phyloP scores from a whole-genome alignment of 2,888 invertebrate genomes.

The Stenodema calcarata region DNA sequence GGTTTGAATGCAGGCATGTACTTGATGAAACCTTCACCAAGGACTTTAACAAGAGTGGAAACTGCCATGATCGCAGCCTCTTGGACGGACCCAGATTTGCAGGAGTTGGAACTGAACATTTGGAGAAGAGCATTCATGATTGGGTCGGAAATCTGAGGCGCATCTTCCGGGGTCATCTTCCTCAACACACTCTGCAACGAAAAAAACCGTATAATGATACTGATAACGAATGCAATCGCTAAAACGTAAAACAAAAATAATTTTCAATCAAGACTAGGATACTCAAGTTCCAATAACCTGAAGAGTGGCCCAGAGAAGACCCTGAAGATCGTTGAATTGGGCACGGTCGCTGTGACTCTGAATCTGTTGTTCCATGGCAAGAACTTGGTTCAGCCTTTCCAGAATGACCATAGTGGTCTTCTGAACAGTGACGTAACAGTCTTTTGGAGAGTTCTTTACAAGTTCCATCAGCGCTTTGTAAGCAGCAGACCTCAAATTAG shows the following conservation, averaged over 20 bases:
- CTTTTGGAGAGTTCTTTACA: conserved; percentile 97
- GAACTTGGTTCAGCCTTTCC: conserved; percentile 89
- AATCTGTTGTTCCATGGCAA: conserved; percentile 92
- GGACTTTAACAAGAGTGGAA: conserved; percentile 90
- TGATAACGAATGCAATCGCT: too few relatives aligned
- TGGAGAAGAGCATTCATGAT: conserved; percentile 95
- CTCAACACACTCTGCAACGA: conserved; percentile 80
- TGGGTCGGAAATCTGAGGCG: conserved; percentile 94
- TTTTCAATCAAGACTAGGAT: not conserved
- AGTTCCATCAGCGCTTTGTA: conserved; percentile 99
- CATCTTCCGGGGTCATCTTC: conserved; percentile 92
- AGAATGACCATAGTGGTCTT: conserved; percentile 96
- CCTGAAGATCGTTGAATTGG: conserved; percentile 95
- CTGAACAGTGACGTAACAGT: conserved; percentile 96
- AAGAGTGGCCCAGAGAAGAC: conserved; percentile 93
- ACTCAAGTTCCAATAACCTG: conserved; percentile 62
- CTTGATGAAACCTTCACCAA: conserved; percentile 90
- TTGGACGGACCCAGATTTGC: conserved; percentile 91
- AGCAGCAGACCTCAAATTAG: conserved; percentile 93
- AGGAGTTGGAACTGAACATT: conserved; percentile 90
- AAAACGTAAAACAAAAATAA: too few relatives aligned
- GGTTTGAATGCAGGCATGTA: conserved; percentile 98
- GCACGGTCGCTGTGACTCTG: conserved; percentile 86
- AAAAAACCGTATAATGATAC: not conserved
- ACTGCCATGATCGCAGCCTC: conserved; percentile 99